Evolutionary conservation across 2,888 invertebrate genomes (phyloP).

Genomic region (Apamea sordens): DNA sequence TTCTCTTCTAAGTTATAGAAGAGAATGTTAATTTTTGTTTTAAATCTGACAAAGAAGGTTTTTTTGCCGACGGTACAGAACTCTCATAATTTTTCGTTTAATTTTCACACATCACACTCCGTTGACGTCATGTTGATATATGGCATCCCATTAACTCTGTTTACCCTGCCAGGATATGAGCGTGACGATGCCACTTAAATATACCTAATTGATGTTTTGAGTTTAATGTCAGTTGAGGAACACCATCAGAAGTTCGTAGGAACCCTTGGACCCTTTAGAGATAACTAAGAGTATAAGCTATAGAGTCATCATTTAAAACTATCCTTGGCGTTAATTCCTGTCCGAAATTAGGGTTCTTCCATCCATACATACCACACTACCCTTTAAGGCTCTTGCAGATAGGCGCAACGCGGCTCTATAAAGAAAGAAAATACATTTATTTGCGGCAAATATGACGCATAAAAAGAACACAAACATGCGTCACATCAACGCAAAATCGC

Average conservation of each 20-base stretch:
- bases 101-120: constrained; percentile 4
- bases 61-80: constrained; percentile 2
- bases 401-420: background rate
- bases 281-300: background rate
- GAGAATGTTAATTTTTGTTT: background rate
- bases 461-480: no score
- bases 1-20: no score
- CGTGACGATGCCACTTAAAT: constrained; percentile 7
- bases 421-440: no score
- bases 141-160: constrained; percentile 27
- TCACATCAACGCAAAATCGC: background rate
- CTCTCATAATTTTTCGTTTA: constrained; percentile 14
- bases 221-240: background rate
- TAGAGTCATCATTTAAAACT: background rate
- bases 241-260: background rate
- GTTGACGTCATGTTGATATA: constrained; percentile 29
- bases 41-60: background rate
- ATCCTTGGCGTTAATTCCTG: background rate
- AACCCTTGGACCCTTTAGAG: background rate
- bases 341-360: background rate
- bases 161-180: background rate
- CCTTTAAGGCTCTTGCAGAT: background rate
- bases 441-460: no score
- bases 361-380: background rate
- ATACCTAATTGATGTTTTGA: constrained; percentile 13